A percentile compares a stretch with the other conserved stretches of the same genome.
Conservation (phyloP, 2,113 vertebrate genomes). For the Ptilorrhoa leucosticta region DNA sequence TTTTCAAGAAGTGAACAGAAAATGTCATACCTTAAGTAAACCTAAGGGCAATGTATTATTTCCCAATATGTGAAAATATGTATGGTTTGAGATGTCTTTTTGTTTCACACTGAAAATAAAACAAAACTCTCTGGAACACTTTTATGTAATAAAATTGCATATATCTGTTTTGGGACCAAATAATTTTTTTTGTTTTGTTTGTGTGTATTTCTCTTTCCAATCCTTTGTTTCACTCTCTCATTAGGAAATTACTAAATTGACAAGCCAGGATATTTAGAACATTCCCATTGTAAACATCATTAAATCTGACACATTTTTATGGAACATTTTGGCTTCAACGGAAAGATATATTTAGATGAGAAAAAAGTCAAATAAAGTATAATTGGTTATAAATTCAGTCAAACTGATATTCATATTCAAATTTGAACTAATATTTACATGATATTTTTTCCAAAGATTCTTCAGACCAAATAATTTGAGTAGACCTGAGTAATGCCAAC, state of each 20-base stretch:
- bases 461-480: neutral
- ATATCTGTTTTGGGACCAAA: neutral
- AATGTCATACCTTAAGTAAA: neutral
- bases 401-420: neutral
- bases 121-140: neutral
- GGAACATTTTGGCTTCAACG: conserved; percentile 37
- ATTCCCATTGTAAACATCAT: conserved; percentile 29
- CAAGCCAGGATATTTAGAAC: conserved; percentile 38
- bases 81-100: neutral
- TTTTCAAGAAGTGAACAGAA: neutral
- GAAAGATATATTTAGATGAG: conserved; percentile 41
- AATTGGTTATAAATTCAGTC: neutral
- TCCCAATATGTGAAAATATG: neutral
- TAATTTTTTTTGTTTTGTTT: neutral
- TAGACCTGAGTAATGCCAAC: neutral
- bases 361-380: neutral
- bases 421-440: neutral
- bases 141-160: neutral
- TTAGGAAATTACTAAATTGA: conserved; percentile 41
- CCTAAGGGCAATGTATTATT: neutral
- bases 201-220: neutral
- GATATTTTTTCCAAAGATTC: neutral
- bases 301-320: conserved; percentile 39
- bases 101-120: neutral
- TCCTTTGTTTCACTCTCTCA: conserved; percentile 8